These are phyloP conservation scores for Pseudomyrmex dendroicus DNA, from an alignment of 1,140 invertebrate genomes.

Conservation along the genomic window DNA sequence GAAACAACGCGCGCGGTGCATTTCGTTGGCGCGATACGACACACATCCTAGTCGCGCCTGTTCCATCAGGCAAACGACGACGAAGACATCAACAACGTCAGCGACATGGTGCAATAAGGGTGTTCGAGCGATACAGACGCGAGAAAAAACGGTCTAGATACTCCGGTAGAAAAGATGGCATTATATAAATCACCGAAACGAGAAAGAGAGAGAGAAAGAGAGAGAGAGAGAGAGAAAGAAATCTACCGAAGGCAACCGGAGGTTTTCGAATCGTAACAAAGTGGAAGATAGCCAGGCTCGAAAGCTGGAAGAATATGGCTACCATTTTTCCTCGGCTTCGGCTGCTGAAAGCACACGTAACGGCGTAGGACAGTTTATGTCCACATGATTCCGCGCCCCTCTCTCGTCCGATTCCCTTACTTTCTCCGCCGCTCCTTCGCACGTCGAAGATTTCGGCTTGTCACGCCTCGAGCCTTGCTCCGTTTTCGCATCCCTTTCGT, in stretches of 20 bases:
- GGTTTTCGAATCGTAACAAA: constrained; percentile 74
- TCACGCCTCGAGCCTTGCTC: constrained; percentile 52
- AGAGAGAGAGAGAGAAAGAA: background rate
- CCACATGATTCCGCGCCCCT: constrained; percentile 62
- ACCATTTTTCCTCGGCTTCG: constrained; percentile 72
- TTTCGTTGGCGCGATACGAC: constrained; percentile 28
- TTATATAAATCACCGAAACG: constrained; percentile 71
- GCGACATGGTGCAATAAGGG: background rate
- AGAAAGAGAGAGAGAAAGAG: background rate
- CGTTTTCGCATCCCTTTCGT: background rate
- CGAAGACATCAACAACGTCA: constrained; percentile 5
- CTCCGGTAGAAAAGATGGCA: constrained; percentile 23
- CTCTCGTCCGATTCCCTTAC: background rate
- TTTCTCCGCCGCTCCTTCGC: background rate
- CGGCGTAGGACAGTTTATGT: constrained; percentile 71
- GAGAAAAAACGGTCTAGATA: constrained; percentile 26
- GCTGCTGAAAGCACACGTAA: constrained; percentile 71
- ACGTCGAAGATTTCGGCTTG: constrained; percentile 67
- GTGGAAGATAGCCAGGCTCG: constrained; percentile 70
- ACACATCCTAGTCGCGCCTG: constrained; percentile 13
- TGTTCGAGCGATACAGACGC: constrained; percentile 46
- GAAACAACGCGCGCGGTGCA: constrained; percentile 9
- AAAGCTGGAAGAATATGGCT: constrained; percentile 68
- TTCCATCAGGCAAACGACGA: constrained; percentile 27
- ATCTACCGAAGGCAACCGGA: constrained; percentile 34